phyloP scores from a whole-genome alignment of 1,140 invertebrate genomes.

The Zaprionus inermis region DNA sequence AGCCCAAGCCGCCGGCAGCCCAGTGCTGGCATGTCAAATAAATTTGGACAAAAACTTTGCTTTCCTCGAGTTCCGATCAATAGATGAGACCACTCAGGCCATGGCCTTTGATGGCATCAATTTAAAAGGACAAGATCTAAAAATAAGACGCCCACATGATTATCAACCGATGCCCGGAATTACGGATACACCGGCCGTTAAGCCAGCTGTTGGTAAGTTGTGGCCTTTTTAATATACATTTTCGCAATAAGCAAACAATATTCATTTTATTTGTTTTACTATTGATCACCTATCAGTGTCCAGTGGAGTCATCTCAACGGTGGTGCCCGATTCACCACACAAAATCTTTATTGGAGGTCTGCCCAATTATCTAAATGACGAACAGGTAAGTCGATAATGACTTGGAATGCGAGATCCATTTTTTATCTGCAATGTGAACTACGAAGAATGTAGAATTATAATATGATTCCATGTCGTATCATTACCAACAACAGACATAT shows the following conservation, averaged over 20 bases:
- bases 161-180: conserved; percentile 99
- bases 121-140: conserved; percentile 99
- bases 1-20: conserved; percentile 99
- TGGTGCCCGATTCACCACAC: conserved; percentile 98
- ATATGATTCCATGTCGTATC: not conserved
- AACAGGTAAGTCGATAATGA: conserved; percentile 92
- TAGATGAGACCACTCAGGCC: conserved; percentile 99
- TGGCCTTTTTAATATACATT: not conserved
- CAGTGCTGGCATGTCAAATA: conserved; percentile 98
- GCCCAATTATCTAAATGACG: conserved; percentile 99
- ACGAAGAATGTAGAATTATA: too few species aligned
- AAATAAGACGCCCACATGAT: conserved; percentile 99
- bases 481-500: too few species aligned
- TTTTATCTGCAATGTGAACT: too few species aligned
- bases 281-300: conserved; percentile 70
- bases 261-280: conserved; percentile 11
- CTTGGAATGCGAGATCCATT: too few species aligned
- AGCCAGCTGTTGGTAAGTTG: conserved; percentile 90
- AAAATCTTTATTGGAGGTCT: conserved; percentile 99
- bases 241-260: not conserved
- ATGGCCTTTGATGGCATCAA: conserved; percentile 99
- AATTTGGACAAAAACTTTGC: conserved; percentile 99
- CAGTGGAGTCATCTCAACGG: conserved; percentile 92
- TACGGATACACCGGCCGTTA: conserved; percentile 93
- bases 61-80: conserved; percentile 98